Percentiles rank a stretch among this genome's conserved stretches.
phyloP scores from a whole-genome alignment of 2,888 invertebrate species.

The Apocheima hispidaria region DNA sequence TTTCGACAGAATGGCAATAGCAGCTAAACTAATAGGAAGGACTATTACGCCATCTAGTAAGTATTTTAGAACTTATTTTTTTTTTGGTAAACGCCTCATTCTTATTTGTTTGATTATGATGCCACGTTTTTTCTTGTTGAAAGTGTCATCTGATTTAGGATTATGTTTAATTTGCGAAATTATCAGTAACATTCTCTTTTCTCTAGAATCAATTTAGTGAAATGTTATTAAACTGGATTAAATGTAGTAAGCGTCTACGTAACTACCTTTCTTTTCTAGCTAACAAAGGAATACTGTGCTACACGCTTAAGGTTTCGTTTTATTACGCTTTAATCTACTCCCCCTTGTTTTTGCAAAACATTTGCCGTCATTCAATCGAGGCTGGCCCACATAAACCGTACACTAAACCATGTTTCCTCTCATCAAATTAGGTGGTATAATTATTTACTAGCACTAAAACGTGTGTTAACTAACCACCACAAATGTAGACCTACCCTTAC shows the following conservation, averaged over 20 bases:
- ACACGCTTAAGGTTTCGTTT: constrained; percentile 35
- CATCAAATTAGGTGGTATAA: constrained; percentile 84
- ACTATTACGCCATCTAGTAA: too few relatives aligned
- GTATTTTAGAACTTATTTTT: too few relatives aligned
- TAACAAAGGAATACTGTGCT: constrained; percentile 10
- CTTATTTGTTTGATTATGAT: too few relatives aligned
- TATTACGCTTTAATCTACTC: constrained; percentile 45
- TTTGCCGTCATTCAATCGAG: constrained; percentile 68
- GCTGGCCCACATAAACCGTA: constrained; percentile 71
- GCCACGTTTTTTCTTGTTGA: too few relatives aligned
- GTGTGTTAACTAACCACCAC: constrained; percentile 67
- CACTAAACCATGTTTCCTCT: constrained; percentile 66
- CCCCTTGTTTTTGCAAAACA: constrained; percentile 52
- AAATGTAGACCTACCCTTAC: constrained; percentile 64
- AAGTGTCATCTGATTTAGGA: too few relatives aligned
- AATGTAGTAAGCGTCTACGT: not conserved
- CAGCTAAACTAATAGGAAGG: too few relatives aligned
- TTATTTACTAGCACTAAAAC: constrained; percentile 84
- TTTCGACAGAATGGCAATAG: too few relatives aligned
- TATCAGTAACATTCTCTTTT: too few relatives aligned
- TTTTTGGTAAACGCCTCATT: too few relatives aligned
- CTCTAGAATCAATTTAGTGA: too few relatives aligned
- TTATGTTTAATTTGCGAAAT: too few relatives aligned
- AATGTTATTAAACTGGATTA: too few relatives aligned
- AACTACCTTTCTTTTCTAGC: not conserved